Evolutionary conservation across 2,797 vertebrate species (phyloP).

Genomic region (Staurois parvus): DNA sequence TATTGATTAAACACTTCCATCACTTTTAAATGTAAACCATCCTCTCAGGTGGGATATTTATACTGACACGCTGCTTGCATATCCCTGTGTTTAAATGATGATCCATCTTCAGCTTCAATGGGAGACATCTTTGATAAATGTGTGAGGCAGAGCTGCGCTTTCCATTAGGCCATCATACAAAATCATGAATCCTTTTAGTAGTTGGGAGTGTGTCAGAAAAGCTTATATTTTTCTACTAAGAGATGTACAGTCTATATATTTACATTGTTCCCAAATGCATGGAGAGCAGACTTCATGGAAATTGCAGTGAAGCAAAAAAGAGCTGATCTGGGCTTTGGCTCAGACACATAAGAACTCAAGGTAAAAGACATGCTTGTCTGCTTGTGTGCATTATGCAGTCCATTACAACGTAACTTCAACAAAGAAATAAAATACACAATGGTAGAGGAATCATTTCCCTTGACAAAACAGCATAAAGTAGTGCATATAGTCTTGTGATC

Average conservation of each 20-base stretch:
- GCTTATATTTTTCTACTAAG: neutral
- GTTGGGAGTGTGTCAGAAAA: neutral
- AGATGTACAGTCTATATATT: neutral
- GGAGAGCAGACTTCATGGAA: neutral
- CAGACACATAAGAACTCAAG: neutral
- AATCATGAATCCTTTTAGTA: neutral
- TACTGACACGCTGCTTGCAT: constrained; percentile 9
- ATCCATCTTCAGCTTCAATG: constrained; percentile 23
- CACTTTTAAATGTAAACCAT: constrained; percentile 18
- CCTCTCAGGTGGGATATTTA: constrained; percentile 35
- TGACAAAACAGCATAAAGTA: no score
- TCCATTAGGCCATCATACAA: neutral
- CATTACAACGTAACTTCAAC: neutral
- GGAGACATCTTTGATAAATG: constrained; percentile 14
- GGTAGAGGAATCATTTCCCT: no score
- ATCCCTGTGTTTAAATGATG: constrained; percentile 34
- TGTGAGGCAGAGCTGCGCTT: neutral
- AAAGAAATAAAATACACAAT: neutral
- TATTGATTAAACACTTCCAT: constrained; percentile 38
- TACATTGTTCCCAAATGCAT: constrained; percentile 1
- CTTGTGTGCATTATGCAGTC: neutral
- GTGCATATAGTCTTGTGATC: no score
- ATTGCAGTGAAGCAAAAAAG: neutral
- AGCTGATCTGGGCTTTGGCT: neutral
- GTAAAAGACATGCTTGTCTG: neutral